Conservation (phyloP, 1,140 invertebrate species). For the Ips typographus region DNA sequence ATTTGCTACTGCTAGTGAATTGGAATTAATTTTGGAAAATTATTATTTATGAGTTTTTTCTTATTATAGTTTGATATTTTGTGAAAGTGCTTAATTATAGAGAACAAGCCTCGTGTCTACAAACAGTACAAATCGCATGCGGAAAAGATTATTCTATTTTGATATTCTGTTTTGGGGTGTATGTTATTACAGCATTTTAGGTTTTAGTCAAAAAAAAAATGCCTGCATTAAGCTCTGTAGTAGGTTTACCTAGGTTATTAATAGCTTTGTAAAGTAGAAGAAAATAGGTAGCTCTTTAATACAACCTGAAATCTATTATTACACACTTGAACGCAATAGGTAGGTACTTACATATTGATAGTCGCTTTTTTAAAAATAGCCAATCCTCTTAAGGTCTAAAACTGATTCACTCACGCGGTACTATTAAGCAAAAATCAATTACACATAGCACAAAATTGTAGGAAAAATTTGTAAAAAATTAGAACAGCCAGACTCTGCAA, state of each 20-base stretch:
- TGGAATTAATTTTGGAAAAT: too few relatives aligned
- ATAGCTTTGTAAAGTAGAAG: background rate
- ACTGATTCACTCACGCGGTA: background rate
- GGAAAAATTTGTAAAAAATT: conserved; percentile 16
- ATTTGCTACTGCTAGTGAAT: too few relatives aligned
- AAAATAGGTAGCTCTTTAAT: background rate
- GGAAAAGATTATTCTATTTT: background rate
- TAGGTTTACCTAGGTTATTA: background rate
- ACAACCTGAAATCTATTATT: background rate
- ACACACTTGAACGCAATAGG: background rate
- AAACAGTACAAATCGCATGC: background rate
- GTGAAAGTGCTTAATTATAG: too few relatives aligned
- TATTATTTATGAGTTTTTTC: too few relatives aligned
- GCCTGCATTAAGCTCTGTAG: too few relatives aligned
- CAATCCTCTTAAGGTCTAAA: background rate
- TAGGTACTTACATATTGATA: too few relatives aligned
- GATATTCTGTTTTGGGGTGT: background rate
- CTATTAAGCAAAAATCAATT: background rate
- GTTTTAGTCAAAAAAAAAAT: background rate
- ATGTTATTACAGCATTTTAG: background rate
- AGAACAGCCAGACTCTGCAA: conserved; percentile 8
- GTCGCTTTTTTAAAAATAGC: background rate
- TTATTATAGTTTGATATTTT: too few relatives aligned
- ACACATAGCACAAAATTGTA: conserved; percentile 19
- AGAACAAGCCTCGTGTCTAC: background rate